A percentile compares a stretch with the other conserved stretches of the same genome.
These are phyloP conservation scores for Ceratoteleas bidentatus DNA, from an alignment of 1,140 invertebrate genomes.

Conservation along the genomic window DNA sequence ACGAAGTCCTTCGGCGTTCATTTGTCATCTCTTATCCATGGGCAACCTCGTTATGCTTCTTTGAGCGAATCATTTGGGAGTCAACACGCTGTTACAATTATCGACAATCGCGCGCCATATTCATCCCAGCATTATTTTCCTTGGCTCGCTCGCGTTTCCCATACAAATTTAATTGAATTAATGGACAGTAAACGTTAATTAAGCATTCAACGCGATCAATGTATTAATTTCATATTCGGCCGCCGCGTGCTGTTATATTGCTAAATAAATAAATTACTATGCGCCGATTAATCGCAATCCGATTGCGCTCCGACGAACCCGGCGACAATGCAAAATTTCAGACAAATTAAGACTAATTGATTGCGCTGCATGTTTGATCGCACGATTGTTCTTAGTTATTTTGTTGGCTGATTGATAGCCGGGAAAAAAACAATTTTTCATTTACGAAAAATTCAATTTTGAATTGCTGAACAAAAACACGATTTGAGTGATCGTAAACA, in stretches of 20 bases:
- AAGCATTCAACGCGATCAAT: conserved; percentile 39
- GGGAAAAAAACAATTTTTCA: too few species aligned
- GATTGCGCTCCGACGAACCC: conserved; percentile 16
- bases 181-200: conserved; percentile 47
- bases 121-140: conserved; percentile 32
- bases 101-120: conserved; percentile 29
- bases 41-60: conserved; percentile 50
- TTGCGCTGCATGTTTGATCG: too few species aligned
- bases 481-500: too few species aligned
- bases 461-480: too few species aligned
- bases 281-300: conserved; percentile 31
- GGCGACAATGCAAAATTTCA: conserved; percentile 4
- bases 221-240: conserved; percentile 18
- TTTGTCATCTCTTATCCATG: conserved; percentile 44
- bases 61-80: conserved; percentile 44
- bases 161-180: conserved; percentile 37
- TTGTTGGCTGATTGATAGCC: too few species aligned
- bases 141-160: conserved; percentile 20
- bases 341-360: too few species aligned
- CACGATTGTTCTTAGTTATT: too few species aligned
- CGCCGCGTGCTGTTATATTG: conserved; percentile 9
- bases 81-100: conserved; percentile 53
- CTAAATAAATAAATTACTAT: conserved; percentile 42
- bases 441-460: too few species aligned
- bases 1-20: conserved; percentile 40